Percentiles rank a stretch among this genome's conserved stretches.
Evolutionary conservation across 2,888 invertebrate genomes (phyloP).

Genomic region (Leptinotarsa rubiginosa): DNA sequence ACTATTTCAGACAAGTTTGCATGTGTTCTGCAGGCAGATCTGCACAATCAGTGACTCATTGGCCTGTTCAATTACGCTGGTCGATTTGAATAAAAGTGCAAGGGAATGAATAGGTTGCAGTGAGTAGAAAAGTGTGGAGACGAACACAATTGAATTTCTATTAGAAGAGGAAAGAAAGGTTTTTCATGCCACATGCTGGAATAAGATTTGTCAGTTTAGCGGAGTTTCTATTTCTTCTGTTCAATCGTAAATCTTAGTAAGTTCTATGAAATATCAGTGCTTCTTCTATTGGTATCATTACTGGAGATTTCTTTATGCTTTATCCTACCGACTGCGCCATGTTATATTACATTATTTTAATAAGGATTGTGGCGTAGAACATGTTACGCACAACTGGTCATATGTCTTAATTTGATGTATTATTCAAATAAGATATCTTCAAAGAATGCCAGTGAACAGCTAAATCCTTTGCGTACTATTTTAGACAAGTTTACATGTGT

Average conservation of each 20-base stretch:
- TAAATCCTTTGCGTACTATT: constrained; percentile 35
- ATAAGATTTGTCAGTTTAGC: too few relatives aligned
- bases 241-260: too few relatives aligned
- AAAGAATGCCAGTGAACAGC: constrained; percentile 52
- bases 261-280: too few relatives aligned
- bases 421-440: constrained; percentile 58
- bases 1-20: constrained; percentile 33
- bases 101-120: background rate
- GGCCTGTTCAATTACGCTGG: constrained; percentile 15
- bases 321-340: too few relatives aligned
- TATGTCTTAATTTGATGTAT: constrained; percentile 58
- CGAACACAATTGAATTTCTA: background rate
- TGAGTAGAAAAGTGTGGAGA: constrained; percentile 7
- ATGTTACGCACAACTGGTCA: constrained; percentile 33
- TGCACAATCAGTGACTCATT: constrained; percentile 21
- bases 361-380: constrained; percentile 11
- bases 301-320: too few relatives aligned
- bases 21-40: constrained; percentile 21
- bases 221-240: too few relatives aligned
- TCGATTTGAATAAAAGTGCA: constrained; percentile 21
- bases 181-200: too few relatives aligned
- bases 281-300: too few relatives aligned
- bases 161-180: background rate
- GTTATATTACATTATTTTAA: background rate
- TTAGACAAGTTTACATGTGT: constrained; percentile 30